phyloP scores from a whole-genome alignment of 2,113 vertebrate genomes.

The Leiothrix lutea region DNA sequence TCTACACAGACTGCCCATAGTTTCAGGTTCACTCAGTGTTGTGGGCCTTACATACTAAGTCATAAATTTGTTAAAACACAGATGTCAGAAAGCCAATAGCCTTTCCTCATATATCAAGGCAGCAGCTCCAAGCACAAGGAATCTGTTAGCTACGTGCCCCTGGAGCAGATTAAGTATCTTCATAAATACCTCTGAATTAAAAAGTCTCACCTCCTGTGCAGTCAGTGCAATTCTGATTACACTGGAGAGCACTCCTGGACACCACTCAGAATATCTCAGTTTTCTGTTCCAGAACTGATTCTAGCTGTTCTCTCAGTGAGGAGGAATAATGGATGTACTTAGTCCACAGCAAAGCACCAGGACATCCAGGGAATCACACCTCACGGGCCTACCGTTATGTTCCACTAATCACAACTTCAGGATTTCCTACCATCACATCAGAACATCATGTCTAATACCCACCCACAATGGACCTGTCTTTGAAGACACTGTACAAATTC shows the following conservation, averaged over 20 bases:
- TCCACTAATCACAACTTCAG: not conserved
- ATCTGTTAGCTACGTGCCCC: not conserved
- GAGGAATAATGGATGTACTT: not conserved
- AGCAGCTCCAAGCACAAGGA: not conserved
- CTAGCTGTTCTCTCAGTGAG: not conserved
- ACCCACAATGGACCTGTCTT: not conserved
- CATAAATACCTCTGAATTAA: not conserved
- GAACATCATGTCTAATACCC: not conserved
- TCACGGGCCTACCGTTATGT: not conserved
- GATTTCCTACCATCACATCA: not conserved
- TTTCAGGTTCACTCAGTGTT: not conserved
- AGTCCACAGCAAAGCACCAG: not conserved
- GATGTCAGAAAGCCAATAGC: not conserved
- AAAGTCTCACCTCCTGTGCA: not conserved
- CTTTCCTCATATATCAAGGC: not conserved
- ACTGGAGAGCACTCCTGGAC: not conserved
- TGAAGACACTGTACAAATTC: not conserved
- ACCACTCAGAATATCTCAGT: not conserved
- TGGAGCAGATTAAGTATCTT: not conserved
- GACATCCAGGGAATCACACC: not conserved
- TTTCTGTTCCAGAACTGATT: not conserved
- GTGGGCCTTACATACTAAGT: not conserved
- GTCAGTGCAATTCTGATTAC: not conserved
- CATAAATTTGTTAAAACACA: not conserved
- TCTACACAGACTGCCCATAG: not conserved